A percentile compares a stretch with the other conserved stretches of the same genome.
Evolutionary conservation across 2,113 vertebrate species (phyloP).

Genomic region (Camelus dromedarius): DNA sequence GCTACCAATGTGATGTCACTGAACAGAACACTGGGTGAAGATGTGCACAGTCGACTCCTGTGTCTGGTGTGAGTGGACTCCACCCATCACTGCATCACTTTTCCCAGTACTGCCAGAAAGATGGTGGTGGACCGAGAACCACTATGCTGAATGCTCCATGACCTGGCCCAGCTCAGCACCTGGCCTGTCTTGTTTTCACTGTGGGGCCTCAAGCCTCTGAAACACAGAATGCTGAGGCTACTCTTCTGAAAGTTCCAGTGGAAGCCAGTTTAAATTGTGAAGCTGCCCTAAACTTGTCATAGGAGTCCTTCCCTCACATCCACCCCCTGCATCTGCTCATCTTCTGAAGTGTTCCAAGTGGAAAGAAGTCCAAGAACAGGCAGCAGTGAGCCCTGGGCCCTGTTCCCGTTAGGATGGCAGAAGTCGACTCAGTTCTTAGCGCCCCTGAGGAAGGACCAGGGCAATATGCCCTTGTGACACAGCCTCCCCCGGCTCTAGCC

Average conservation of each 20-base stretch:
- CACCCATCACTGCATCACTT: fast-evolving
- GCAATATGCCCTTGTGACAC: fast-evolving
- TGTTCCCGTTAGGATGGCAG: not conserved
- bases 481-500: not conserved
- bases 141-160: fast-evolving
- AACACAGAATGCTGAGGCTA: not conserved
- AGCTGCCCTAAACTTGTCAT: not conserved
- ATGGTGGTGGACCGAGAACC: fast-evolving
- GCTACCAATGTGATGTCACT: not conserved
- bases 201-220: not conserved
- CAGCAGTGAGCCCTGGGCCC: not conserved
- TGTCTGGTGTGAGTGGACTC: too few species aligned
- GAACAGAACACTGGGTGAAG: not conserved
- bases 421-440: not conserved
- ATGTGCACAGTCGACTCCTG: fast-evolving
- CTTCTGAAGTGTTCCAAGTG: not conserved
- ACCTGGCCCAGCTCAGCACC: not conserved
- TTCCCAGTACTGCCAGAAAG: not conserved
- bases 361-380: not conserved
- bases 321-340: not conserved
- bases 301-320: not conserved
- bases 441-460: not conserved
- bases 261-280: not conserved
- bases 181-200: not conserved
- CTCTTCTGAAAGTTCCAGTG: not conserved